Conservation (phyloP, 2,888 invertebrate species). For the Scaptomyza tumidula region DNA sequence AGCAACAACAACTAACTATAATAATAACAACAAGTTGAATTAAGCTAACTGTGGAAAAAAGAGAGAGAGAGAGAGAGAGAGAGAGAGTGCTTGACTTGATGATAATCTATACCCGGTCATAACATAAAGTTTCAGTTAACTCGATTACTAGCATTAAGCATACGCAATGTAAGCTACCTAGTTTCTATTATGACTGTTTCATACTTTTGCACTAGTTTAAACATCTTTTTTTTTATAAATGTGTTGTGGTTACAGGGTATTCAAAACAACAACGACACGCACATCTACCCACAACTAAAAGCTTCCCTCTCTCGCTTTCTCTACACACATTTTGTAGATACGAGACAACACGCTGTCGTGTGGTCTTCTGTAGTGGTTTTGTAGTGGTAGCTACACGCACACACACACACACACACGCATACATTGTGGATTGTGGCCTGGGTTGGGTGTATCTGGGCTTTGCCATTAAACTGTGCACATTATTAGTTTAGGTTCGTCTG, state of each 20-base stretch:
- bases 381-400: conserved; percentile 29
- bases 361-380: conserved; percentile 56
- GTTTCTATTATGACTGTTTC: not conserved
- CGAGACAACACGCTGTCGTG: conserved; percentile 48
- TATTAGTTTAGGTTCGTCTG: conserved; percentile 80
- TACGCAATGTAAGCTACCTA: not conserved
- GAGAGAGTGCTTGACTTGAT: not conserved
- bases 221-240: not conserved
- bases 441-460: conserved; percentile 49
- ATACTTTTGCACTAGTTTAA: not conserved
- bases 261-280: conserved; percentile 2
- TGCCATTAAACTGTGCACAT: conserved; percentile 76
- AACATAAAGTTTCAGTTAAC: not conserved
- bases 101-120: not conserved
- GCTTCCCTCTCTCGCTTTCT: conserved; percentile 4
- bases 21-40: conserved; percentile 10
- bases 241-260: conserved; percentile 3
- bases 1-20: conserved; percentile 9
- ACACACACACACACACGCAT: not conserved
- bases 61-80: too few species aligned
- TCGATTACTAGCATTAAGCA: not conserved
- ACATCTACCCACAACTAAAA: not conserved
- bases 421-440: conserved; percentile 5
- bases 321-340: conserved; percentile 11
- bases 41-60: not conserved